Base-by-base conservation (phyloP, 2,888 invertebrate genomes). In the Drosophila nigricruria region DNA sequence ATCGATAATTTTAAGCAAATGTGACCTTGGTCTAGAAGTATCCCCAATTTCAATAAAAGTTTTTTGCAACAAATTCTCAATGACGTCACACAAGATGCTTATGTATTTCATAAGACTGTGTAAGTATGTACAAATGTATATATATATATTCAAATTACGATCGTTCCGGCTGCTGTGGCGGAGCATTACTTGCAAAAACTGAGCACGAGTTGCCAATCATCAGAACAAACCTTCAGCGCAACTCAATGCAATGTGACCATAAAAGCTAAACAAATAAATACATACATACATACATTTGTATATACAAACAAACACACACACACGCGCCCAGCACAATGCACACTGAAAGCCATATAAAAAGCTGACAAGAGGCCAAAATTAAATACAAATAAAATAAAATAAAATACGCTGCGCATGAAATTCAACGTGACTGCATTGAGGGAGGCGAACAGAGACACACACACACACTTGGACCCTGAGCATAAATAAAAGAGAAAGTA, bases 401-500 rank as follows among this genome's bases (percentile, higher is more conserved):
- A 60, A 78, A 80, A 69, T 71, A 61, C 56, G 54, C 52, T 59
- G 69, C 66, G 78, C 57, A 69, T 72, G 70, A 74, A 54, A 81
- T 64, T 68, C 64, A 70, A 67, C 74, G 74, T 82, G 76, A 83
- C 73, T 70, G 77, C 76, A 70, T 56, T 64, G 64, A 73, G 62
- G 77, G 72, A 77, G 76, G 61, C 49, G 64, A 42, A 56, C 50
- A 52, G 12, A 50, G 38, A 56, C 10, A 42, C 50, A 49, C 40
- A 52, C 27, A 47, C 10, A 30, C 25, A 47, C 43, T 47, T n/a
- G 52, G 23, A 59, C 18, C 58, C 54, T 73, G 65, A 76, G 75
- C 81, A 85, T 82, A 88, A 82, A 80, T 84, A 85, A 88, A 84
- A 86, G 88, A 84, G 84, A 84, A 84, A 84, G 84, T 88, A 80